Conservation (phyloP, 92 coral and sea anemone species). For the Parazoanthus atlanticus region DNA sequence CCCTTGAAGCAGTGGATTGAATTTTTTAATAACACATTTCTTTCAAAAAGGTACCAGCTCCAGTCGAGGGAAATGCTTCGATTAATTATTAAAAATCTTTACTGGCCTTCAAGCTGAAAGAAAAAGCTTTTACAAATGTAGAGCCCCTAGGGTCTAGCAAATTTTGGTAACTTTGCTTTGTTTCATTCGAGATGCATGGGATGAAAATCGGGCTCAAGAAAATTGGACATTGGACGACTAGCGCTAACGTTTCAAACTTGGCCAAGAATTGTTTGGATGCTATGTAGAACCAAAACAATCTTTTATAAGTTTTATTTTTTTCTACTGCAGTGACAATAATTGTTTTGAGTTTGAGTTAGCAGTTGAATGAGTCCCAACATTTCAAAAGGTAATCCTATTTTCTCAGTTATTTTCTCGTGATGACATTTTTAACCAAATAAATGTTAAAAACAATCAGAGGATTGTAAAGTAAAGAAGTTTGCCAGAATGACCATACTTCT, state of each 20-base stretch:
- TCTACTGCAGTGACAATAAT: constrained; percentile 5
- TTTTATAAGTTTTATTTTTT: not conserved
- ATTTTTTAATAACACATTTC: not conserved
- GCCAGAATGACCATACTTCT: not conserved
- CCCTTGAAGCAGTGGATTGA: not conserved
- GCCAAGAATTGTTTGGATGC: constrained; percentile 1
- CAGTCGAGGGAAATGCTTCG: not conserved
- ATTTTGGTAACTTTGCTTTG: not conserved
- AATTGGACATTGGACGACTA: not conserved
- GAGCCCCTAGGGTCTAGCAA: not conserved
- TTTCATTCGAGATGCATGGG: not conserved
- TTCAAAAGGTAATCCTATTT: not conserved
- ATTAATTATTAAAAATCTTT: constrained; percentile 25
- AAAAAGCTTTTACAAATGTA: not conserved
- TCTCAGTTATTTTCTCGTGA: not conserved
- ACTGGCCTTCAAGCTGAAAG: constrained; percentile 17
- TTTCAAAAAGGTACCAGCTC: constrained; percentile 4
- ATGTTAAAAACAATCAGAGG: not conserved
- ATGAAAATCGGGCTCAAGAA: no score
- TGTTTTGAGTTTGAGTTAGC: not conserved
- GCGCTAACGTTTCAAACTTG: not conserved
- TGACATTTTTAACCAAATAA: not conserved
- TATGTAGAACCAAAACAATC: not conserved
- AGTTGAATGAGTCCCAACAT: not conserved
- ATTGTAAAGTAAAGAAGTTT: not conserved